Conservation (phyloP, 2,113 vertebrate genomes). For the Hemiscyllium ocellatum region DNA sequence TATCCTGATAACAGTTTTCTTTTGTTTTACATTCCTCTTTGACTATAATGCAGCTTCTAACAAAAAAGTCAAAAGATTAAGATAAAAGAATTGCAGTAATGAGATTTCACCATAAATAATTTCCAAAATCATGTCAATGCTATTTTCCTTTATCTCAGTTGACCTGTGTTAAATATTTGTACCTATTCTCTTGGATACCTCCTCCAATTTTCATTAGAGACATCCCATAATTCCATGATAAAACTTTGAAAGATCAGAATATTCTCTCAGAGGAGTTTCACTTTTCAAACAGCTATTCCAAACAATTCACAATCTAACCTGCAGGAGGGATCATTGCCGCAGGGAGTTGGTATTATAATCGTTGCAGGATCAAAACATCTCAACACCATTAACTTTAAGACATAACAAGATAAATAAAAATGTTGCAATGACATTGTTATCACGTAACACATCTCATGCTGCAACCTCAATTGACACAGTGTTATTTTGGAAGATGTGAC, state of each 20-base stretch:
- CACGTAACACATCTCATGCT: slow-evolving; percentile 15
- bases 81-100: neutral
- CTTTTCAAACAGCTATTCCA: neutral
- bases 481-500: slow-evolving; percentile 12
- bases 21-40: neutral
- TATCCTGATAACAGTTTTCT: neutral
- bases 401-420: slow-evolving; percentile 24
- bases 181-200: neutral
- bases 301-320: neutral
- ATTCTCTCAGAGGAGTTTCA: neutral
- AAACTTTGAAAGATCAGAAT: neutral
- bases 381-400: neutral
- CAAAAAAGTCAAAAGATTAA: neutral
- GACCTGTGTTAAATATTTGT: neutral
- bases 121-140: neutral
- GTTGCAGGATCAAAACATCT: neutral
- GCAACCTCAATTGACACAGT: slow-evolving; percentile 11
- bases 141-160: neutral
- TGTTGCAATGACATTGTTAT: slow-evolving; percentile 3
- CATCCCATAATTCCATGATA: neutral
- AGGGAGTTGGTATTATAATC: neutral
- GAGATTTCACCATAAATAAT: neutral
- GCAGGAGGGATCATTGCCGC: neutral
- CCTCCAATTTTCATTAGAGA: neutral
- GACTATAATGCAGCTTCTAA: neutral